Conservation (phyloP, 37 sponge, comb jelly and placozoan genomes). For the Beroe ovata region DNA sequence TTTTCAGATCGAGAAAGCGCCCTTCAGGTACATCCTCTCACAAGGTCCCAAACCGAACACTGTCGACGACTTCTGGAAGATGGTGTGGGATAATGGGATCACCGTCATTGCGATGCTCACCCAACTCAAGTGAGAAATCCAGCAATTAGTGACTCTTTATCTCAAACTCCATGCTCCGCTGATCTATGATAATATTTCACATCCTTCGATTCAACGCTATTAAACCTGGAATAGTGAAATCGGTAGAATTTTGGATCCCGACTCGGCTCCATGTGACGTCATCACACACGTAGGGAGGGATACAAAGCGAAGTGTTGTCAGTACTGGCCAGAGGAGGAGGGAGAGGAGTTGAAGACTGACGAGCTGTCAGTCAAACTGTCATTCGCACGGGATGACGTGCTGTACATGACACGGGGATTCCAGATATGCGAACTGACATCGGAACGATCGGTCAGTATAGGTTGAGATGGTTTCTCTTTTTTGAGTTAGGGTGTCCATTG, state of each 20-base stretch:
- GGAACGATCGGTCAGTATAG: constrained; percentile 39
- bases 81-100: constrained; percentile 50
- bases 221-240: too few relatives aligned
- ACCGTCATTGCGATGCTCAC: constrained; percentile 53
- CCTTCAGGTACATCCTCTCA: constrained; percentile 11
- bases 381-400: constrained; percentile 46
- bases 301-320: constrained; percentile 64
- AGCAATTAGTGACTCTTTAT: not conserved
- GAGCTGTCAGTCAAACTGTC: constrained; percentile 18
- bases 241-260: too few relatives aligned
- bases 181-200: not conserved
- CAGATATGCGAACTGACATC: not conserved
- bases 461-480: too few relatives aligned
- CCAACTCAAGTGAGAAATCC: constrained; percentile 13
- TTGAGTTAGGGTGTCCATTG: too few relatives aligned
- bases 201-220: too few relatives aligned
- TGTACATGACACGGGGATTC: constrained; percentile 37
- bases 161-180: not conserved
- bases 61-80: constrained; percentile 39
- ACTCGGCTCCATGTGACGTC: too few relatives aligned
- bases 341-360: not conserved
- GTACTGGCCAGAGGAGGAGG: constrained; percentile 57
- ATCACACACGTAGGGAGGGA: too few relatives aligned
- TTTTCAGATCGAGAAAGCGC: not conserved
- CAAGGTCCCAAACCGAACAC: constrained; percentile 65